These are phyloP conservation scores for Lasius platythorax DNA, from an alignment of 2,888 invertebrate genomes.

Conservation along the genomic window DNA sequence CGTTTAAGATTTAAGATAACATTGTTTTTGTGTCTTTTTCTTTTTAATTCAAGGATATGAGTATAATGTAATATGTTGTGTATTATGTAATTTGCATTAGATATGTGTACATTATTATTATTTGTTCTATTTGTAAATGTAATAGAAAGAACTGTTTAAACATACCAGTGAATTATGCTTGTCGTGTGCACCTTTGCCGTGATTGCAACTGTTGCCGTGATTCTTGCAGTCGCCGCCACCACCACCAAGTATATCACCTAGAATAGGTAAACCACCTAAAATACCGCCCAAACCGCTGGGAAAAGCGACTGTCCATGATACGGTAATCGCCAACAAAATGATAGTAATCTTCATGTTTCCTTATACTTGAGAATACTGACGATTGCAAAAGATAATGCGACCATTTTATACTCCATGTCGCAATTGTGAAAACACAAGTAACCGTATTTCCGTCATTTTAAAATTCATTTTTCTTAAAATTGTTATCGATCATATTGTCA, in stretches of 20 bases:
- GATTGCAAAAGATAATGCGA: not conserved
- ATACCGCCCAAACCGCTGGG: not conserved
- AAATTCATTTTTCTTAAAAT: constrained; percentile 19
- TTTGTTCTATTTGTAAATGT: not conserved
- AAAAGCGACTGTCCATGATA: constrained; percentile 22
- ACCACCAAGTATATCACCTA: not conserved
- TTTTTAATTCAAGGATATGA: not conserved
- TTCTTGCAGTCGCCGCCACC: not conserved
- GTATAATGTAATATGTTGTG: not conserved
- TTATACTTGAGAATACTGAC: constrained; percentile 42
- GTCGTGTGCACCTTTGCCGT: not conserved
- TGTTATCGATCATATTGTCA: constrained; percentile 8
- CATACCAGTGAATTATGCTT: not conserved
- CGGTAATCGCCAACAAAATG: constrained; percentile 32
- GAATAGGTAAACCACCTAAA: not conserved
- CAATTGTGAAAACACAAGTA: constrained; percentile 62
- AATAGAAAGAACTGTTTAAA: not conserved
- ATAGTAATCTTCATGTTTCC: constrained; percentile 56
- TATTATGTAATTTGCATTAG: not conserved
- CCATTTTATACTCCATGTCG: constrained; percentile 58
- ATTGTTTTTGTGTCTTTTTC: not conserved
- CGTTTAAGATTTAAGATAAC: not conserved
- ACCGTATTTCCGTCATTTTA: constrained; percentile 41
- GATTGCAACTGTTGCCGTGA: not conserved
- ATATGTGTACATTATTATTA: not conserved